These are phyloP conservation scores for Etheostoma cragini DNA, from an alignment of 2,113 vertebrate genomes.

Conservation along the genomic window DNA sequence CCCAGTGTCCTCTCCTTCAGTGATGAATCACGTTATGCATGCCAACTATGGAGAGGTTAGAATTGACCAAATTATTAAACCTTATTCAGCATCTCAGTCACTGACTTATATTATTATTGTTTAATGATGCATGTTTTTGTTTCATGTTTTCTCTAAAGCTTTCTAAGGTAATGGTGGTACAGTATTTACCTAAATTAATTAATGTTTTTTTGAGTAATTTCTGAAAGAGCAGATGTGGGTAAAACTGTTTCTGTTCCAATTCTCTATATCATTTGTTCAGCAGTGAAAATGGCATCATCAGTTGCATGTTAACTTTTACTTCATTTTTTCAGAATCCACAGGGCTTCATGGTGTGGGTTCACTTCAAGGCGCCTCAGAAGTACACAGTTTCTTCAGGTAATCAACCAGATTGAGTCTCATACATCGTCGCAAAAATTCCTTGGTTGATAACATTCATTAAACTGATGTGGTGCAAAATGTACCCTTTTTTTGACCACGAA, in stretches of 20 bases:
- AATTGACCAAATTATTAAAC: background rate
- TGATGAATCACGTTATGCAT: constrained; percentile 93
- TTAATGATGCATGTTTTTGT: background rate
- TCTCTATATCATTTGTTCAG: background rate
- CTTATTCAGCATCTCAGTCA: background rate
- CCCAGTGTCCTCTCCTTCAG: constrained; percentile 84
- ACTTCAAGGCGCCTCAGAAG: constrained; percentile 92
- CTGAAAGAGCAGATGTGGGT: background rate
- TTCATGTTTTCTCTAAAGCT: background rate
- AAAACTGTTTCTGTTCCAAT: background rate
- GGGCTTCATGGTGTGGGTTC: constrained; percentile 90
- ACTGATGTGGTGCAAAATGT: no score
- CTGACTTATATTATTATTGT: background rate
- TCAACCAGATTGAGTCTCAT: background rate
- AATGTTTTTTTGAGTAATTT: background rate
- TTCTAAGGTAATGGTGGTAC: background rate
- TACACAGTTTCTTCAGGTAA: constrained; percentile 87
- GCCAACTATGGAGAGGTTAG: constrained; percentile 91
- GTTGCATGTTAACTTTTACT: background rate
- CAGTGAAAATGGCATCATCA: background rate
- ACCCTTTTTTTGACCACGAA: no score
- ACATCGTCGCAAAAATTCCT: no score
- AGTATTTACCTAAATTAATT: background rate
- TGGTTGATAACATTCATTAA: no score
- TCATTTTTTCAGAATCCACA: constrained; percentile 86